Evolutionary conservation across 2,888 invertebrate species (phyloP), one percentile per base, ranked within the genome.

Genomic region (Parnassius orleans): DNA sequence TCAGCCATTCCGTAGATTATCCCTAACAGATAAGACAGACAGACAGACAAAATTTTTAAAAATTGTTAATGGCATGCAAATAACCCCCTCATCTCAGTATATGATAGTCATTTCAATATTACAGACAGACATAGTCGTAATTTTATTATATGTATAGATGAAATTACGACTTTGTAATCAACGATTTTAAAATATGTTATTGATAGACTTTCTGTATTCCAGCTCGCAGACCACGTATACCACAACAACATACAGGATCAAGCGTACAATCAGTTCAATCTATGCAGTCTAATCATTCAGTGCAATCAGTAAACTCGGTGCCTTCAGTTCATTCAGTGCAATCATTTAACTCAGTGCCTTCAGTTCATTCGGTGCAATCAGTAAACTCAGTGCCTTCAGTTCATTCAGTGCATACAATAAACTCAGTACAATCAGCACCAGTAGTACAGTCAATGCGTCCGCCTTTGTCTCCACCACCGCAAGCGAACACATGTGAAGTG

Each of bases 181-280:
- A 10, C 12, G 19, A 19, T 19, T 19, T 19, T 19, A 19, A 19
- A 19, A 19, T 19, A 19, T 19, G 19, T 19, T 19, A 19, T 2
- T 19, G 19, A 19, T 19, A 19, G 19, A 3, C 14, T 43, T 15
- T 11, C 14, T 15, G 10, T 33, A 1, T 33, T 33, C 0, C 72
- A 82, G 87, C 69, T 41, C 82, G 81, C 0, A 74, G 83, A 1
- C 66, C 82, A 1, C 82, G 80, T 61, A 89, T 90, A 24, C 91
- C 90, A 0, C 90, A 90, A 42, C 91, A 90, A 73, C 90, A 87
- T 79, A 90, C 90, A 0, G 90, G 91, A 11, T 88, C 90, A 11
- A 86, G 87, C 72, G 87, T 87, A 53, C 88, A 89, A 57, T 87
- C 89, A 1, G 76, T 81, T 48, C 84, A 80, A 14, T 86, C 87